Evolutionary conservation across 2,113 vertebrate genomes (phyloP).

Genomic region (Neolamprologus devosi): DNA sequence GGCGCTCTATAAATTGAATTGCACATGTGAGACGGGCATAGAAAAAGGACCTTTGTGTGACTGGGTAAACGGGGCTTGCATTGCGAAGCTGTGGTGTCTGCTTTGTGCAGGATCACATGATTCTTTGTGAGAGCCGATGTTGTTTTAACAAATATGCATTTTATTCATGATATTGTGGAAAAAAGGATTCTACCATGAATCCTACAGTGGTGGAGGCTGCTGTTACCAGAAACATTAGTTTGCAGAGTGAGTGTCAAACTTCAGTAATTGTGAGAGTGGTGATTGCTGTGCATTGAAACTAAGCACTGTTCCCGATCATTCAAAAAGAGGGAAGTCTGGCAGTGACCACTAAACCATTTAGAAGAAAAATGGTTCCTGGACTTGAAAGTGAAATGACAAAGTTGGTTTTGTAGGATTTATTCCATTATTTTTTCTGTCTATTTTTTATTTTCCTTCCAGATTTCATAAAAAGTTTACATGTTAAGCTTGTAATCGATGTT

Average conservation of each 20-base stretch:
- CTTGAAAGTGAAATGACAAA: neutral
- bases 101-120: neutral
- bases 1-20: neutral
- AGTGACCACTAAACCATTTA: neutral
- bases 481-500: fast-evolving
- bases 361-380: neutral
- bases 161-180: neutral
- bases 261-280: neutral
- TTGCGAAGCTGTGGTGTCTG: neutral
- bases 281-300: neutral
- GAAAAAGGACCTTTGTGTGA: neutral
- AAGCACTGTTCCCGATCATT: neutral
- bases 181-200: neutral
- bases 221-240: neutral
- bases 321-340: neutral
- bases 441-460: neutral
- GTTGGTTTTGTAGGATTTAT: neutral
- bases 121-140: neutral
- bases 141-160: neutral
- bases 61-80: neutral
- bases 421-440: neutral
- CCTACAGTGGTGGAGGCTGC: neutral
- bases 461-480: neutral
- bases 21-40: neutral
- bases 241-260: neutral